Conservation (phyloP, 2,797 vertebrate species). For the Bovichtus diacanthus region DNA sequence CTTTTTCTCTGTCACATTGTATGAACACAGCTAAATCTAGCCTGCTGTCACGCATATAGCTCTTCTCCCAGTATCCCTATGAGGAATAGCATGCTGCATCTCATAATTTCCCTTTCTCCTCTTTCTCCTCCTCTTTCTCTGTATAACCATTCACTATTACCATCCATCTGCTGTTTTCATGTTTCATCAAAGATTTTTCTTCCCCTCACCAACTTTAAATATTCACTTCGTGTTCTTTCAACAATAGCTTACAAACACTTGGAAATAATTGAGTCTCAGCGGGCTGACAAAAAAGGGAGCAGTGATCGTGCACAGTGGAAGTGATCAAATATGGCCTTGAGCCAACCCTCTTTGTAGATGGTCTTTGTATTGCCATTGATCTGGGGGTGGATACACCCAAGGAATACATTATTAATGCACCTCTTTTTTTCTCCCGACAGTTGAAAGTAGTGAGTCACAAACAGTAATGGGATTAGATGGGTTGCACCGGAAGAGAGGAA, state of each 20-base stretch:
- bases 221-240: constrained; percentile 81
- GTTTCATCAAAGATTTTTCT: constrained; percentile 78
- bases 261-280: constrained; percentile 86
- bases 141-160: constrained; percentile 72
- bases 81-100: constrained; percentile 55
- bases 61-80: constrained; percentile 34
- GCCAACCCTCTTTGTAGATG: constrained; percentile 86
- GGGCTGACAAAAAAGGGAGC: constrained; percentile 75
- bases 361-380: constrained; percentile 87
- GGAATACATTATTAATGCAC: constrained; percentile 83
- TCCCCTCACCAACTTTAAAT: constrained; percentile 76
- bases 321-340: constrained; percentile 88
- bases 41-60: constrained; percentile 54
- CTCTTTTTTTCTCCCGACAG: constrained; percentile 57
- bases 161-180: constrained; percentile 78
- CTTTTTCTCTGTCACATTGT: constrained; percentile 46
- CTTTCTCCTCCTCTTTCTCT: constrained; percentile 38
- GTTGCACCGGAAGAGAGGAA: constrained; percentile 63
- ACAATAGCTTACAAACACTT: constrained; percentile 86
- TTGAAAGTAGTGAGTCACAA: constrained; percentile 75
- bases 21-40: constrained; percentile 45
- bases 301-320: constrained; percentile 74
- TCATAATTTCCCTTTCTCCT: constrained; percentile 39
- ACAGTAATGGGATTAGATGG: constrained; percentile 77
- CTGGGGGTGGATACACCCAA: constrained; percentile 80